Percentiles rank a stretch among this genome's conserved stretches.
These are phyloP conservation scores for Ammodytes marinus DNA, from an alignment of 2,113 vertebrate species.

Conservation along the genomic window DNA sequence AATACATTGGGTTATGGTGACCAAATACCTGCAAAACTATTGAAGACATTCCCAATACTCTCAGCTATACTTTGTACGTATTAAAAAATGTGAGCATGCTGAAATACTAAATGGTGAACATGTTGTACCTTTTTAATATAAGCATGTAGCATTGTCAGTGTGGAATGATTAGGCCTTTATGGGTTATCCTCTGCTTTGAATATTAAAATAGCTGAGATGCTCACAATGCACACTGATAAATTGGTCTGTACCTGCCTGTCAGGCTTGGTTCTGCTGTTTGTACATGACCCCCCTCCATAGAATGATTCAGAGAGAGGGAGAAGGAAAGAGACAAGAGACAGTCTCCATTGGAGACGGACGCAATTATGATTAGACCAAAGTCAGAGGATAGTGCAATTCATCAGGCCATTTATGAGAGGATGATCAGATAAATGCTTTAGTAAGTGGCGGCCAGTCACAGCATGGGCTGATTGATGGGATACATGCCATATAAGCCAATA, in stretches of 20 bases:
- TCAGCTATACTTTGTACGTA: background rate
- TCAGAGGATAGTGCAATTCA: conserved; percentile 68
- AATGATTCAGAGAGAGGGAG: conserved; percentile 33
- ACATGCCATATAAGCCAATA: conserved; percentile 68
- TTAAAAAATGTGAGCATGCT: background rate
- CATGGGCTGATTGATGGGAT: conserved; percentile 71
- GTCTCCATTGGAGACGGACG: conserved; percentile 65
- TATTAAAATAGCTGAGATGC: conserved; percentile 17
- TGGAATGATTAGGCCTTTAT: background rate
- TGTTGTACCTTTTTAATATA: background rate
- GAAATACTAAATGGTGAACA: background rate
- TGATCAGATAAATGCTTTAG: conserved; percentile 75
- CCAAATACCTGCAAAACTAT: background rate
- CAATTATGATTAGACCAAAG: conserved; percentile 72
- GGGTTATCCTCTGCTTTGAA: background rate
- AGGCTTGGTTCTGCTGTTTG: conserved; percentile 26
- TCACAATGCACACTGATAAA: conserved; percentile 8
- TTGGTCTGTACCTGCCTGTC: conserved; percentile 7
- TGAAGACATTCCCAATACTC: background rate
- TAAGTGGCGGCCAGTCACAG: conserved; percentile 70
- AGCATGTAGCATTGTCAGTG: background rate
- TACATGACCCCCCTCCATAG: background rate
- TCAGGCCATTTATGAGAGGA: conserved; percentile 72
- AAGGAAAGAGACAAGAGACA: conserved; percentile 43
- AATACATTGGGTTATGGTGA: background rate